Evolutionary conservation across 2,888 invertebrate species (phyloP).

Genomic region (Herminia tarsipennalis): DNA sequence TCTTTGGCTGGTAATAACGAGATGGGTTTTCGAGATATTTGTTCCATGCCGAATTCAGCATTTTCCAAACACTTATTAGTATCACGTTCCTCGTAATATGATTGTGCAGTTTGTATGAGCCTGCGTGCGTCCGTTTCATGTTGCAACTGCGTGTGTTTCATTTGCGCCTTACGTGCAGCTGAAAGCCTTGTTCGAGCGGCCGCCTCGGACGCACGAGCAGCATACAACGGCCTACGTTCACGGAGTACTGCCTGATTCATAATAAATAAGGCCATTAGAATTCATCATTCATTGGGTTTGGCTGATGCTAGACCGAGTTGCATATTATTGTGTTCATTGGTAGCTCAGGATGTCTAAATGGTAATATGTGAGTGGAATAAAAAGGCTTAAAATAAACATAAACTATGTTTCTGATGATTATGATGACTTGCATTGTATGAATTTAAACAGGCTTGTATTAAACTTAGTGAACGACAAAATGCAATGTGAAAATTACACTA

Average conservation of each 20-base stretch:
- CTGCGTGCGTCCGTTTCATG: slow-evolving; percentile 67
- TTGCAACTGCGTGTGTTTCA: slow-evolving; percentile 64
- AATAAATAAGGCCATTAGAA: slow-evolving; percentile 18
- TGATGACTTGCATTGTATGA: no score
- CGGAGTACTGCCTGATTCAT: slow-evolving; percentile 64
- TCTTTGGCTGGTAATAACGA: slow-evolving; percentile 71
- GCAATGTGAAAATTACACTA: no score
- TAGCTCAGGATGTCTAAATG: no score
- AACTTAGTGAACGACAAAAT: no score
- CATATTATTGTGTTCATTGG: no score
- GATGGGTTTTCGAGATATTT: slow-evolving; percentile 65
- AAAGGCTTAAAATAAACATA: no score
- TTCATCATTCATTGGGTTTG: slow-evolving; percentile 16
- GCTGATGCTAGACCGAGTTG: not conserved
- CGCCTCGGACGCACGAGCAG: slow-evolving; percentile 65
- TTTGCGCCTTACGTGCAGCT: slow-evolving; percentile 61
- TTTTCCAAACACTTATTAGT: slow-evolving; percentile 71
- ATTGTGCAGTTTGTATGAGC: slow-evolving; percentile 58
- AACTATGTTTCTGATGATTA: no score
- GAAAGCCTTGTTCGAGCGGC: slow-evolving; percentile 64
- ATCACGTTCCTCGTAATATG: slow-evolving; percentile 58
- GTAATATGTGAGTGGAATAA: no score
- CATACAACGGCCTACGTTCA: slow-evolving; percentile 73
- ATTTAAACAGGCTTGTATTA: no score
- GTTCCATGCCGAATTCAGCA: slow-evolving; percentile 75